phyloP scores from a whole-genome alignment of 1,140 invertebrate species.

The Drosophila sproati region DNA sequence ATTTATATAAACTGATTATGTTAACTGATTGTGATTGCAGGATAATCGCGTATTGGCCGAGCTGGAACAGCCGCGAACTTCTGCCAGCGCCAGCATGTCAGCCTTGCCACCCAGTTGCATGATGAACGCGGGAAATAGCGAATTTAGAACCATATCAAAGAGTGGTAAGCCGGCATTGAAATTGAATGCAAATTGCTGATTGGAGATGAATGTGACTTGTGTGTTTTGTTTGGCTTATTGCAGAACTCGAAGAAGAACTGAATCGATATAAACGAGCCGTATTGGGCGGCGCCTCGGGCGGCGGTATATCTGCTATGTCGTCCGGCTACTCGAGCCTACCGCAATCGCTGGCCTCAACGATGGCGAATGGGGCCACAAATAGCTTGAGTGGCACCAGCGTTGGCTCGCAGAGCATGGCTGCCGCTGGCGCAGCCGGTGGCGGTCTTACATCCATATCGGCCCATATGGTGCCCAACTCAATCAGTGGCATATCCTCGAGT shows the following conservation, averaged over 20 bases:
- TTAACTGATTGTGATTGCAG: slow-evolving; percentile 43
- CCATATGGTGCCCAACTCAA: slow-evolving; percentile 78
- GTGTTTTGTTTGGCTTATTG: not conserved
- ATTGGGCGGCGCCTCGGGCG: slow-evolving; percentile 65
- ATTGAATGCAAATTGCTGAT: not conserved
- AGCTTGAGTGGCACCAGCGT: slow-evolving; percentile 73
- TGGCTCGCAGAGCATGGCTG: slow-evolving; percentile 62
- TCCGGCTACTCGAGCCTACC: slow-evolving; percentile 76
- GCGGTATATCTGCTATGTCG: slow-evolving; percentile 70
- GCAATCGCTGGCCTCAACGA: slow-evolving; percentile 70
- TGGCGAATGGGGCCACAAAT: slow-evolving; percentile 74
- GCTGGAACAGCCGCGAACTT: slow-evolving; percentile 91
- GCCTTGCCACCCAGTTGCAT: slow-evolving; percentile 83
- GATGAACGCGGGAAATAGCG: slow-evolving; percentile 80
- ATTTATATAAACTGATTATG: no score
- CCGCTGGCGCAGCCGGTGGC: slow-evolving; percentile 43
- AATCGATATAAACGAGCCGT: slow-evolving; percentile 83
- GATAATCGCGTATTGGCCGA: slow-evolving; percentile 94
- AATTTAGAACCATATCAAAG: slow-evolving; percentile 85
- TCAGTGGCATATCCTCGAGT: slow-evolving; percentile 83
- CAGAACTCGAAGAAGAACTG: slow-evolving; percentile 84
- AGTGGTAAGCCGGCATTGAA: slow-evolving; percentile 62
- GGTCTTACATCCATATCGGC: slow-evolving; percentile 82
- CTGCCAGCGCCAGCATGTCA: slow-evolving; percentile 76
- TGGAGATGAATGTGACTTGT: slow-evolving; percentile 1